Evolutionary conservation across 2,888 invertebrate genomes (phyloP).

Genomic region (Tolmerus cingulatus): DNA sequence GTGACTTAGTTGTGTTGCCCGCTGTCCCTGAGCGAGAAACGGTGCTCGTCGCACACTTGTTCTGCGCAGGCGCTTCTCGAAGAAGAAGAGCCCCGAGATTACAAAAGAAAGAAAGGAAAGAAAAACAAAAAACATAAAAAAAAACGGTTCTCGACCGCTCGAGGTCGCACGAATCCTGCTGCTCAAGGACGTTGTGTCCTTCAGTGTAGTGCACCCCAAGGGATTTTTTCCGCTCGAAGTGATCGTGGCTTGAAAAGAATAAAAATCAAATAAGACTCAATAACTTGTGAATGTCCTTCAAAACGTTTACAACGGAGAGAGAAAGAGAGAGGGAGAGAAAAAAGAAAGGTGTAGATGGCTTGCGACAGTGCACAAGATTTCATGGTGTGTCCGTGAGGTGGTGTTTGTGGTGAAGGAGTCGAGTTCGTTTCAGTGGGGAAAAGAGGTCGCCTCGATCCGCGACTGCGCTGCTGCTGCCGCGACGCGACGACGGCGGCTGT

Average conservation of each 20-base stretch:
- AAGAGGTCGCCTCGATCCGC: conserved; percentile 28
- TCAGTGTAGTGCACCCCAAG: not conserved
- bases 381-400: conserved; percentile 9
- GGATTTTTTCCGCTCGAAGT: conserved; percentile 1
- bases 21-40: not conserved
- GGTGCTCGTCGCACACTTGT: not conserved
- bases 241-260: not conserved
- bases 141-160: not conserved
- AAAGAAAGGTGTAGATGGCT: conserved; percentile 35
- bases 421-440: conserved; percentile 12
- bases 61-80: not conserved
- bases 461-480: not conserved
- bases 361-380: conserved; percentile 33
- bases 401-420: not conserved
- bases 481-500: not conserved
- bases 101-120: not conserved
- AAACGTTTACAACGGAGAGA: conserved; percentile 30
- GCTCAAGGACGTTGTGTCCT: conserved; percentile 36
- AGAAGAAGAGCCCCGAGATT: not conserved
- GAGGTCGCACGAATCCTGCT: conserved; percentile 14
- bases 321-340: conserved; percentile 20
- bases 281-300: conserved; percentile 44
- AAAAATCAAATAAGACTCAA: not conserved
- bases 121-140: not conserved
- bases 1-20: conserved; percentile 21